Evolutionary conservation across 2,797 vertebrate genomes (phyloP).

Genomic region (Martes flavigula): DNA sequence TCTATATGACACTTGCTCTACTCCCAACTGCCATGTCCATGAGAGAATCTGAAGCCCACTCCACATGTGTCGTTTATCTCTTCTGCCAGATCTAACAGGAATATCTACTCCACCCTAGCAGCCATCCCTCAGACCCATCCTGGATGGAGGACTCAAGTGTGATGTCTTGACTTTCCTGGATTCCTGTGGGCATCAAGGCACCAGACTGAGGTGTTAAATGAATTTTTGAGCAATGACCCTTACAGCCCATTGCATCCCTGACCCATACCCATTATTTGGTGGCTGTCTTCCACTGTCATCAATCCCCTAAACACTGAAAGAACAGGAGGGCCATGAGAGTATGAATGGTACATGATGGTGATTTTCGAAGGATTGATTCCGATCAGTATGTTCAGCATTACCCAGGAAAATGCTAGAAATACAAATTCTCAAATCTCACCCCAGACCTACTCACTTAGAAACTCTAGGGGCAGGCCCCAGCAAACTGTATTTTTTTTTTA

Average conservation of each 20-base stretch:
- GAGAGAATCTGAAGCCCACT: neutral
- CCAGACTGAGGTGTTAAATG: neutral
- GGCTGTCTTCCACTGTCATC: neutral
- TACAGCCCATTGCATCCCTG: neutral
- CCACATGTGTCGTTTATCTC: neutral
- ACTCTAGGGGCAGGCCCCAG: neutral
- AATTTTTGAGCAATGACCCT: neutral
- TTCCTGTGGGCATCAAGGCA: rapidly evolving
- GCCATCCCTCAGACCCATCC: neutral
- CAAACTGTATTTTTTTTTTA: no score
- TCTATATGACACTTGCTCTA: neutral
- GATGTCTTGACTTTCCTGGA: neutral
- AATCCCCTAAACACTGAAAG: neutral
- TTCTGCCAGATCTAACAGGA: neutral
- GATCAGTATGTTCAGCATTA: neutral
- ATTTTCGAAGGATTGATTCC: neutral
- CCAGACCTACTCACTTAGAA: neutral
- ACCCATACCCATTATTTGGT: neutral
- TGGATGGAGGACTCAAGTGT: neutral
- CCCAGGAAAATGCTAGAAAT: neutral
- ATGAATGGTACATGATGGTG: rapidly evolving
- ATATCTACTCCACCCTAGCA: rapidly evolving
- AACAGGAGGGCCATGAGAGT: no score
- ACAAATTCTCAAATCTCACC: neutral
- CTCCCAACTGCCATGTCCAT: neutral